These are phyloP conservation scores for Halocynthia roretzi DNA, from an alignment of 23 tunicate genomes.

Conservation along the genomic window DNA sequence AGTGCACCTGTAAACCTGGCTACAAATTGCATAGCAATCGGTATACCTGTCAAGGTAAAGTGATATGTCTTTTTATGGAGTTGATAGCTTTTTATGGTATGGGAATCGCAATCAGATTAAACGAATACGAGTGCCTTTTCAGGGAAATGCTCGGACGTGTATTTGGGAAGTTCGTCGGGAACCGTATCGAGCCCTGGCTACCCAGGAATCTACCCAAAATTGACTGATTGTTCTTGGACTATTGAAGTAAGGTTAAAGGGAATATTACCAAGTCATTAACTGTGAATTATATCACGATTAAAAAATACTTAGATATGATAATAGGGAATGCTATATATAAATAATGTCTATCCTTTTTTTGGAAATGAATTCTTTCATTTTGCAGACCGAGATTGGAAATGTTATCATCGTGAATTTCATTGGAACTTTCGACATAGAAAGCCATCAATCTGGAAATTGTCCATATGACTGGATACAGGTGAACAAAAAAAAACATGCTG, in stretches of 20 bases:
- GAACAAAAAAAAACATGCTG: neutral
- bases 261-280: no score
- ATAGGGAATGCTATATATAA: no score
- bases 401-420: constrained; percentile 30
- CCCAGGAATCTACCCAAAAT: constrained; percentile 54
- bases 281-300: no score
- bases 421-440: constrained; percentile 36
- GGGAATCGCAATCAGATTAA: neutral
- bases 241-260: constrained; percentile 28
- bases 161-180: constrained; percentile 9
- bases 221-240: constrained; percentile 78
- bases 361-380: neutral
- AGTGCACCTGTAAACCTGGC: constrained; percentile 50
- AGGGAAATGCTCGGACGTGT: constrained; percentile 12
- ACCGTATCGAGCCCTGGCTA: constrained; percentile 49
- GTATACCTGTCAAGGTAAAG: constrained; percentile 46
- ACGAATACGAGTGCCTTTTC: neutral
- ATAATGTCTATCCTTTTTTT: neutral
- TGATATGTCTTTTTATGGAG: constrained; percentile 1
- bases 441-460: constrained; percentile 42
- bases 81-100: neutral
- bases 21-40: constrained; percentile 40
- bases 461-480: constrained; percentile 75
- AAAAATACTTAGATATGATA: no score
- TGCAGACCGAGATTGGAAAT: constrained; percentile 42